phyloP scores from a whole-genome alignment of 2,888 invertebrate genomes.

The Noctua fimbriata region DNA sequence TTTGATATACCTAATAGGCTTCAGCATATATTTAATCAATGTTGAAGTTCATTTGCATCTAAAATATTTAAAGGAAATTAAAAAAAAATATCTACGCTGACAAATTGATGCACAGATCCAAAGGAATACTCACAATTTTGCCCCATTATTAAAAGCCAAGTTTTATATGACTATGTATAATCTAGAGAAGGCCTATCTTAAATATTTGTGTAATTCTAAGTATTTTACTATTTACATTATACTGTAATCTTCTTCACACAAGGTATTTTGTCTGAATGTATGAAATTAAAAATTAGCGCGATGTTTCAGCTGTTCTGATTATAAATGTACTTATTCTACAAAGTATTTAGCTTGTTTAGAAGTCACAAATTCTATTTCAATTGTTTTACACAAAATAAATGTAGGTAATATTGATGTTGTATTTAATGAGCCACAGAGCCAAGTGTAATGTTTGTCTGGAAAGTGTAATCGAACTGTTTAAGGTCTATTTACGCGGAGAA shows the following conservation, averaged over 20 bases:
- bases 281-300: background rate
- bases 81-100: conserved; percentile 10
- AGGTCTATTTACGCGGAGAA: background rate
- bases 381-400: conserved; percentile 35
- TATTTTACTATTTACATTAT: conserved; percentile 35
- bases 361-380: conserved; percentile 19
- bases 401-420: conserved; percentile 35
- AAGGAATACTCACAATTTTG: conserved; percentile 5
- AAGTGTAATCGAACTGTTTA: conserved; percentile 11
- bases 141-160: conserved; percentile 14
- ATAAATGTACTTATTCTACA: conserved; percentile 39
- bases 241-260: conserved; percentile 46
- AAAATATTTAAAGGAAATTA: background rate
- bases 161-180: conserved; percentile 28
- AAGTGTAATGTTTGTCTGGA: background rate
- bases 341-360: conserved; percentile 5
- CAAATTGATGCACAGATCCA: conserved; percentile 23
- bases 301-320: conserved; percentile 15
- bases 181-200: conserved; percentile 21
- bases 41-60: conserved; percentile 1
- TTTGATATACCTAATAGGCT: conserved; percentile 17
- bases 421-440: conserved; percentile 2
- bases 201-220: conserved; percentile 27
- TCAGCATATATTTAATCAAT: conserved; percentile 21
- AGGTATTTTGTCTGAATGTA: conserved; percentile 45